Evolutionary conservation across 2,797 vertebrate genomes (phyloP).

Genomic region (Spatula clypeata): DNA sequence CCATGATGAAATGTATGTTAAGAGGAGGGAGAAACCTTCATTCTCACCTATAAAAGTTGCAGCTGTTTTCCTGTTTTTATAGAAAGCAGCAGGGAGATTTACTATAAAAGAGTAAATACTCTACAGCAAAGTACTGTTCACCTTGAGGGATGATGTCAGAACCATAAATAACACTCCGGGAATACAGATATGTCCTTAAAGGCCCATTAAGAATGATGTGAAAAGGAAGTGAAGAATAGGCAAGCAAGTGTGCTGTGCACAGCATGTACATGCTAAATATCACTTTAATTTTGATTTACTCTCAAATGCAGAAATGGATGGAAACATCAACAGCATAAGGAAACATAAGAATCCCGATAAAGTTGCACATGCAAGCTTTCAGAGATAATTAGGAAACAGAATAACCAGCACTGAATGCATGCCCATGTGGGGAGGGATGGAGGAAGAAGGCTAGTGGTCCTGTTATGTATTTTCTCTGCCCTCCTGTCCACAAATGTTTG

Average conservation of each 20-base stretch:
- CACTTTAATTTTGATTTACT: background rate
- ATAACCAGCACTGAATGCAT: background rate
- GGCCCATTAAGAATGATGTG: constrained; percentile 46
- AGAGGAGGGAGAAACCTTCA: constrained; percentile 39
- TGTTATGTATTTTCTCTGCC: accelerated
- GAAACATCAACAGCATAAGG: background rate
- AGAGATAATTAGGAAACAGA: background rate
- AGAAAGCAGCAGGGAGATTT: constrained; percentile 66
- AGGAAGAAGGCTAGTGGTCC: background rate
- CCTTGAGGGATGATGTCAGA: constrained; percentile 73
- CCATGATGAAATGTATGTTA: background rate
- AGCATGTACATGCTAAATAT: constrained; percentile 11
- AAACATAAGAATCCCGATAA: background rate
- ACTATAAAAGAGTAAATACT: constrained; percentile 41
- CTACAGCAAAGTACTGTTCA: constrained; percentile 41
- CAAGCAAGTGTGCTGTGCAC: background rate
- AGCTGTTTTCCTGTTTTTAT: constrained; percentile 80
- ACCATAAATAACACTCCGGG: constrained; percentile 48
- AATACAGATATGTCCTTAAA: constrained; percentile 52
- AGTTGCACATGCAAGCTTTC: background rate
- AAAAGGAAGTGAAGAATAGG: constrained; percentile 57
- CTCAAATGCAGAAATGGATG: background rate
- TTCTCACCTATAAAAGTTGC: constrained; percentile 73
- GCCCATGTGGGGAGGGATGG: background rate
- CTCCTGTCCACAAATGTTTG: background rate